Evolutionary conservation across 35 echinoderm and acorn worm species (phyloP), one percentile per base, ranked within the genome.

Genomic region (Lytechinus pictus): DNA sequence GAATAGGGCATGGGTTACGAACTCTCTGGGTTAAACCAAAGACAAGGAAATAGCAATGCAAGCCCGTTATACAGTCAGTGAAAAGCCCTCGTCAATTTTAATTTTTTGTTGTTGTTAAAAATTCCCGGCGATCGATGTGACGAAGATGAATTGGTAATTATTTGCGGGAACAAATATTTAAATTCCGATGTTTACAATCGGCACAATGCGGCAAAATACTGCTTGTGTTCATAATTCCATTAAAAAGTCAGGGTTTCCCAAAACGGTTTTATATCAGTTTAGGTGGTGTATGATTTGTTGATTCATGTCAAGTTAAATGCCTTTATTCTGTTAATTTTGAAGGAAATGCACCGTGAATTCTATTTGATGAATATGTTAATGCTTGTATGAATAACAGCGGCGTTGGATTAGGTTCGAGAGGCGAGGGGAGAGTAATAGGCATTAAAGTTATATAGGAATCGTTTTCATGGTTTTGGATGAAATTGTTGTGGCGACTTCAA

Each of bases 171-270:
- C 66, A 79, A 79, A 79, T 79, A 79, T 79, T 79, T 79, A 79
- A 79, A 79, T 79, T 79, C 66, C 66, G 16, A 79, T 79, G 19
- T 79, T 79, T 79, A 79, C 66, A 79, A 79, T 79, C 66, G 66
- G 16, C 66, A 79, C 66, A 79, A 79, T 79, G 66, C 66, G 66
- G 66, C 66, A 79, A 79, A 44, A 79, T 79, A 79, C n/a, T 79
- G 21, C 66, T 24, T 79, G 66, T 79, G 66, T 79, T 24, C 66
- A 79, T 79, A 79, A 79, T 79, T 79, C 21, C 66, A 79, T 79
- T 79, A 79, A 16, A 79, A 16, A 16, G 66, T 79, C 66, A 79
- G 66, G 66, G 66, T 8, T 44, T 44, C 66, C 61, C 61, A 79
- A 19, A 79, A 79, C n/a, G 19, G 6, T 79, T 58, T 19, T 79